phyloP scores from a whole-genome alignment of 1,140 invertebrate genomes.

The Drosophila kurseongensis region DNA sequence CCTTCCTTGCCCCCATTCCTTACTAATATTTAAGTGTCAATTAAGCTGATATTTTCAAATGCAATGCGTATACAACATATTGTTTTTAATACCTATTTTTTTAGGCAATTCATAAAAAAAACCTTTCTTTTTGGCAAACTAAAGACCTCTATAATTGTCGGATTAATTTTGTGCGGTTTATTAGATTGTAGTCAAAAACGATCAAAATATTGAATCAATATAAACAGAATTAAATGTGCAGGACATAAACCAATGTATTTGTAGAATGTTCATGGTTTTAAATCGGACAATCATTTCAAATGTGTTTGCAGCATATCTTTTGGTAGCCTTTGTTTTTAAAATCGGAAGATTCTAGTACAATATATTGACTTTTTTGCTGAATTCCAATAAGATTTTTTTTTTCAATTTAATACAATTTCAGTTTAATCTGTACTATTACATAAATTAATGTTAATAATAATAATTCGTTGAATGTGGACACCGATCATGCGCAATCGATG shows the following conservation, averaged over 20 bases:
- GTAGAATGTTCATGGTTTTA: background rate
- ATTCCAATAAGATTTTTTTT: background rate
- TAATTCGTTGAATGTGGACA: conserved; percentile 7
- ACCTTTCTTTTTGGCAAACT: background rate
- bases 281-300: background rate
- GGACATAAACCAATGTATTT: background rate
- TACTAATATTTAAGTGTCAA: conserved; percentile 24
- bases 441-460: conserved; percentile 9
- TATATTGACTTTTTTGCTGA: no score
- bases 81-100: no score
- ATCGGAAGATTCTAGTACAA: background rate
- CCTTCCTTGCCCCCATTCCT: conserved; percentile 52
- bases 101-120: background rate
- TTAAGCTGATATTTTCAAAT: conserved; percentile 9
- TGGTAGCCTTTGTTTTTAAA: background rate
- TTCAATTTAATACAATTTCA: conserved; percentile 15
- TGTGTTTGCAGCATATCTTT: background rate
- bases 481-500: background rate
- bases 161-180: conserved; percentile 1
- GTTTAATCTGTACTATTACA: conserved; percentile 14
- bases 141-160: background rate
- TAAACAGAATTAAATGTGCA: background rate
- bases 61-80: background rate
- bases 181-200: background rate
- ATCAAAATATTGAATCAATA: background rate